Percentiles rank a stretch among this genome's conserved stretches.
Conservation (phyloP, 2,113 vertebrate species). For the Actinemys pallida region DNA sequence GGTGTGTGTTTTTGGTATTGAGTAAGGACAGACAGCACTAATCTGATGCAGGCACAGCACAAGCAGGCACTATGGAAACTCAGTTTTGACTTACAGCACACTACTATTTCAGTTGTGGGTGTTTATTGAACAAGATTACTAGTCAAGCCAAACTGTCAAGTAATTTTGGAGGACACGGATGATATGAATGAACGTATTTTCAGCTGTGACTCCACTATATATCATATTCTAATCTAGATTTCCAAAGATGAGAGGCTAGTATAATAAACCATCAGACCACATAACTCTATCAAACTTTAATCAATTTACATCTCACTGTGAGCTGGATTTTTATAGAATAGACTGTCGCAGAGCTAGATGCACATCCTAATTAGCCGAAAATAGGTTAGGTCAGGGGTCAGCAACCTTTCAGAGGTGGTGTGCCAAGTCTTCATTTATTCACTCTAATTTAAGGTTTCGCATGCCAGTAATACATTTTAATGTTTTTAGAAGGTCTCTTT, state of each 20-base stretch:
- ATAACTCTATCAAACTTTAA: neutral
- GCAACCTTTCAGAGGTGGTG: no score
- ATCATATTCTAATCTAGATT: neutral
- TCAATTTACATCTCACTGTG: neutral
- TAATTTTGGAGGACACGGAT: neutral
- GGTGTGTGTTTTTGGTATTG: neutral
- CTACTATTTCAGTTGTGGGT: slow-evolving; percentile 24
- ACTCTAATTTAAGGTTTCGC: no score
- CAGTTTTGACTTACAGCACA: slow-evolving; percentile 31
- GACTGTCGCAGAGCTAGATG: slow-evolving; percentile 15
- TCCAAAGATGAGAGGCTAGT: neutral
- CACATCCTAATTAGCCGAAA: neutral
- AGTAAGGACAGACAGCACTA: neutral
- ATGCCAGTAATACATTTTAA: no score
- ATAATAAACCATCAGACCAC: neutral
- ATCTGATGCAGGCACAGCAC: neutral
- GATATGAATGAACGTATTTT: neutral
- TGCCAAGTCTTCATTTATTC: no score
- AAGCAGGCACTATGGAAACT: slow-evolving; percentile 10
- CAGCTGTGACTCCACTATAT: neutral
- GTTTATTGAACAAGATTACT: neutral
- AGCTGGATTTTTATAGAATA: slow-evolving; percentile 29
- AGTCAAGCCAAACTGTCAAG: slow-evolving; percentile 16
- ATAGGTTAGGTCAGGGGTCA: neutral
- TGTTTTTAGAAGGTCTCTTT: no score